phyloP scores from a whole-genome alignment of 2,113 vertebrate species.

The Lycaon pictus region DNA sequence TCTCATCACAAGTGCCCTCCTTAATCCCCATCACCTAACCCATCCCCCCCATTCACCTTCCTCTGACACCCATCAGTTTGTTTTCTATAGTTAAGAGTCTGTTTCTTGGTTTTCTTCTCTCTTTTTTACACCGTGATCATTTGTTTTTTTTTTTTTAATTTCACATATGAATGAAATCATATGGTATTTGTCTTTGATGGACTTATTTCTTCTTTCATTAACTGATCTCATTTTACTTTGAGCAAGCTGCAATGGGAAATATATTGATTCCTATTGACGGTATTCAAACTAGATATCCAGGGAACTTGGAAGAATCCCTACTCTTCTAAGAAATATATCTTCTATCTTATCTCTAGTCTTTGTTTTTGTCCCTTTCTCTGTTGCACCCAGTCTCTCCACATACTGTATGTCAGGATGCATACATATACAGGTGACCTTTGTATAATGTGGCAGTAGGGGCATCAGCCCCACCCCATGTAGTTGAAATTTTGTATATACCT shows the following conservation, averaged over 20 bases:
- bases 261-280: background rate
- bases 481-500: background rate
- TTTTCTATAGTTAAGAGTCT: background rate
- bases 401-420: background rate
- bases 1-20: background rate
- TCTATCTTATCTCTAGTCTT: background rate
- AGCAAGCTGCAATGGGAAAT: background rate
- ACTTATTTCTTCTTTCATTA: background rate
- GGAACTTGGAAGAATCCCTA: background rate
- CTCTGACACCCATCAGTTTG: background rate
- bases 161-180: background rate
- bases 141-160: background rate
- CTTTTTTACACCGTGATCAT: background rate
- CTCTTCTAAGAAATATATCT: background rate
- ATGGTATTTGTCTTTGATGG: background rate
- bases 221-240: background rate
- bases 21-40: background rate
- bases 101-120: background rate
- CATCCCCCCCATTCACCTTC: background rate
- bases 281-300: background rate
- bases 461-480: background rate
- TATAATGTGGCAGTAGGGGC: background rate
- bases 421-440: background rate
- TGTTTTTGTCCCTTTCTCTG: background rate
- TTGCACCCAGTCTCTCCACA: background rate